Percentiles rank a stretch among this genome's conserved stretches.
phyloP scores from a whole-genome alignment of 1,140 invertebrate genomes.

The Antheraea pernyi region DNA sequence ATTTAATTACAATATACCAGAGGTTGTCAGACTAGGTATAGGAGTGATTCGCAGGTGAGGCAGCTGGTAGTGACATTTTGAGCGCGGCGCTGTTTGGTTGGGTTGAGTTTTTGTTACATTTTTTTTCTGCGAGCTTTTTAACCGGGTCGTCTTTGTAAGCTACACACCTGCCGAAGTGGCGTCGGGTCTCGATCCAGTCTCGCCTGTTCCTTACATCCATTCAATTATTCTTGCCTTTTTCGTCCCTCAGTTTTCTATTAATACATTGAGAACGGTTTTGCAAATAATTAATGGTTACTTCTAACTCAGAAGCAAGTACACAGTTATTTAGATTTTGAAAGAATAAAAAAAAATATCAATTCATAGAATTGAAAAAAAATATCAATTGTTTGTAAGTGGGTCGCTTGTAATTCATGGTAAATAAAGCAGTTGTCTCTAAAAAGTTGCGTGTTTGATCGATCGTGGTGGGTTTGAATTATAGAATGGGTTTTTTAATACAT shows the following conservation, averaged over 20 bases:
- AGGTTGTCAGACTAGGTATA: neutral
- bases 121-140: constrained; percentile 54
- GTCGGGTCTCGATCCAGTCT: constrained; percentile 30
- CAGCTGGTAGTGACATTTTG: constrained; percentile 71
- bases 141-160: constrained; percentile 49
- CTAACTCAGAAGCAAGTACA: too few species aligned
- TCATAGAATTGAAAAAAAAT: too few species aligned
- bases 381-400: too few species aligned
- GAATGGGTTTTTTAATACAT: too few species aligned
- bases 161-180: constrained; percentile 60
- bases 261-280: neutral
- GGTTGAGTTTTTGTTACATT: constrained; percentile 40
- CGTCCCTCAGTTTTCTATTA: constrained; percentile 24
- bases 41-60: constrained; percentile 32
- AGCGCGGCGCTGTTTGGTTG: constrained; percentile 40
- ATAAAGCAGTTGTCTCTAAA: too few species aligned
- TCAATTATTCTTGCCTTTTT: constrained; percentile 30
- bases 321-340: too few species aligned
- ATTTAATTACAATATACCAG: too few species aligned
- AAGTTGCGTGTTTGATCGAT: too few species aligned
- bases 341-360: too few species aligned
- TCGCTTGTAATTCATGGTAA: too few species aligned
- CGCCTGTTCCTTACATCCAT: constrained; percentile 40
- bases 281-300: too few species aligned
- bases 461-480: too few species aligned